Evolutionary conservation across 2,113 vertebrate genomes (phyloP).

Genomic region (Chrysemys picta): DNA sequence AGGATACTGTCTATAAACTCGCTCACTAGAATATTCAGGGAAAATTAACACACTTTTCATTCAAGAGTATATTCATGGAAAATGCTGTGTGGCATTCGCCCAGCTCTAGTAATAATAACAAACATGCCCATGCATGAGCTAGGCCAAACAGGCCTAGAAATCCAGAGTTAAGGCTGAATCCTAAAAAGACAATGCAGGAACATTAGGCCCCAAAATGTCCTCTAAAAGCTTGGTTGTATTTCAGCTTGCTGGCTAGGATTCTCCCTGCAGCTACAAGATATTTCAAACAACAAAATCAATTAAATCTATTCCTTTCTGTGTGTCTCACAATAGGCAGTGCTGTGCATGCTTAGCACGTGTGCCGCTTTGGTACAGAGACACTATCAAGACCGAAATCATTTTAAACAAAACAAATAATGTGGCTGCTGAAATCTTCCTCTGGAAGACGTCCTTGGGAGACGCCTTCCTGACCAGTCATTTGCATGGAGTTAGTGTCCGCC

Average conservation of each 20-base stretch:
- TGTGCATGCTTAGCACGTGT: conserved; percentile 56
- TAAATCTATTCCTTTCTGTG: conserved; percentile 56
- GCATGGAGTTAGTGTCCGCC: conserved; percentile 6
- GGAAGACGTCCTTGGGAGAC: conserved; percentile 53
- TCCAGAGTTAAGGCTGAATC: conserved; percentile 22
- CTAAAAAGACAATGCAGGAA: conserved; percentile 31
- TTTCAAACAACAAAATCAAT: conserved; percentile 63
- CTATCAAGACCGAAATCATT: conserved; percentile 57
- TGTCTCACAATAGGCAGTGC: conserved; percentile 7
- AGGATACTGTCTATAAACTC: conserved; percentile 40
- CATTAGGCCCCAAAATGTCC: conserved; percentile 26
- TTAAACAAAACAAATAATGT: conserved; percentile 69
- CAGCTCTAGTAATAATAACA: conserved; percentile 8
- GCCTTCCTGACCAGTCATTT: conserved; percentile 28
- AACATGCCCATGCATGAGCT: conserved; percentile 36
- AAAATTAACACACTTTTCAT: conserved; percentile 45
- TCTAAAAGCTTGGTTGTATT: conserved; percentile 45
- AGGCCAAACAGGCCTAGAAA: conserved; percentile 56
- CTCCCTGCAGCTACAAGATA: conserved; percentile 18
- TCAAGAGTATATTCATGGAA: conserved; percentile 29
- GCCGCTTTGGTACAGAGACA: conserved; percentile 59
- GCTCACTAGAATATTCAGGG: neutral
- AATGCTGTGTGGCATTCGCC: neutral
- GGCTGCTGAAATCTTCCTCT: conserved; percentile 65
- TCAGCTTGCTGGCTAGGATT: conserved; percentile 8